These are phyloP conservation scores for Adoxophyes honmai DNA, from an alignment of 1,140 invertebrate species.

Conservation along the genomic window DNA sequence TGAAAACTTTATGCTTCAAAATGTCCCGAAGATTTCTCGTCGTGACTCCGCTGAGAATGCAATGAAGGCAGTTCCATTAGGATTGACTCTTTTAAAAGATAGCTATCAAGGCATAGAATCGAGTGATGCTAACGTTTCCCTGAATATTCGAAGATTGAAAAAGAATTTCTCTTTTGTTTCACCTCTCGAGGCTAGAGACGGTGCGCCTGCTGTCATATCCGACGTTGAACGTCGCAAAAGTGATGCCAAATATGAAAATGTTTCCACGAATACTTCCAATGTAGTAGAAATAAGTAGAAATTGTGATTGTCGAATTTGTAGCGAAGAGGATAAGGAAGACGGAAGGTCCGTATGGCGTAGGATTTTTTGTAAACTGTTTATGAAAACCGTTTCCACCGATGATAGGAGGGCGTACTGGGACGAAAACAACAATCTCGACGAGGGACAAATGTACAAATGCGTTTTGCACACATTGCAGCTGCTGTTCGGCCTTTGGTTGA, in stretches of 20 bases:
- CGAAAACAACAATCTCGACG: constrained; percentile 55
- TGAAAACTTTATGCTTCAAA: constrained; percentile 30
- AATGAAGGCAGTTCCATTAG: constrained; percentile 15
- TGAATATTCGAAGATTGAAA: constrained; percentile 34
- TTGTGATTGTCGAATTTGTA: constrained; percentile 67
- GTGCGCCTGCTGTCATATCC: constrained; percentile 29
- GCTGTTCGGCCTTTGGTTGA: constrained; percentile 62
- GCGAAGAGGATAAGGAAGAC: constrained; percentile 32
- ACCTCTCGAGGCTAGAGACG: constrained; percentile 19
- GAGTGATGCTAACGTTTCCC: constrained; percentile 19
- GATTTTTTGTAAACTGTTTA: constrained; percentile 46
- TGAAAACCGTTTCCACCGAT: constrained; percentile 46
- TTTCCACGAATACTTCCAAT: constrained; percentile 38
- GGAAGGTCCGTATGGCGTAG: constrained; percentile 39
- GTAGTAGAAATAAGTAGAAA: constrained; percentile 49
- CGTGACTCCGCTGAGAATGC: constrained; percentile 27
- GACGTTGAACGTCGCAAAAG: constrained; percentile 22
- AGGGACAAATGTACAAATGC: constrained; percentile 60
- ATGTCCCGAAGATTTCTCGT: constrained; percentile 18
- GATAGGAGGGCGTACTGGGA: constrained; percentile 53
- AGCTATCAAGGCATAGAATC: constrained; percentile 26
- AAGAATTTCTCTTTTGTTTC: constrained; percentile 26
- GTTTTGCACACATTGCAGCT: constrained; percentile 56
- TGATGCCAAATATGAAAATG: constrained; percentile 33
- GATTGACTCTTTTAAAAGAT: constrained; percentile 19